Percentiles rank a stretch among this genome's conserved stretches.
Evolutionary conservation across 1,140 invertebrate species (phyloP).

Genomic region (Zaprionus africanus): DNA sequence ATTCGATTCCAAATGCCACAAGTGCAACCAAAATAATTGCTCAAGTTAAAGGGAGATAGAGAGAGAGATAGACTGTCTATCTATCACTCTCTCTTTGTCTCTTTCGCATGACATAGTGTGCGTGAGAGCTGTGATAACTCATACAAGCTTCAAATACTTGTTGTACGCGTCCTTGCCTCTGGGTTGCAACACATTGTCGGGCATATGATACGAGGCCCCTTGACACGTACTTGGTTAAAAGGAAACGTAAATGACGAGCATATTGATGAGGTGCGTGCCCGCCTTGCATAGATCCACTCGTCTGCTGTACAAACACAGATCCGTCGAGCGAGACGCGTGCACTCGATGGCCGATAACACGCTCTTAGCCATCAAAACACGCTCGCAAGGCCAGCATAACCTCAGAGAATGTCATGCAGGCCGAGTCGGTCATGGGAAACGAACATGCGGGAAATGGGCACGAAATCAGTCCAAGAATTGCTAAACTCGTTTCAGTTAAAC

Average conservation of each 20-base stretch:
- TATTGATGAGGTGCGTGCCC: conserved; percentile 77
- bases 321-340: neutral
- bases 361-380: conserved; percentile 70
- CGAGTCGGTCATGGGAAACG: conserved; percentile 39
- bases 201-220: conserved; percentile 44
- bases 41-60: conserved; percentile 41
- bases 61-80: neutral
- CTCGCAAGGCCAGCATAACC: conserved; percentile 47
- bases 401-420: conserved; percentile 37
- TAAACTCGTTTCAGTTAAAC: neutral
- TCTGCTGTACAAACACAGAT: conserved; percentile 61
- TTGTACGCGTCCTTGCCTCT: conserved; percentile 46
- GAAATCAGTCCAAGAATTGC: neutral
- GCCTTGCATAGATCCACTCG: conserved; percentile 53
- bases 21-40: conserved; percentile 70
- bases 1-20: conserved; percentile 52
- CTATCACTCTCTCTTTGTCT: too few species aligned
- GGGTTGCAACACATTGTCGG: conserved; percentile 30
- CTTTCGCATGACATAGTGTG: neutral
- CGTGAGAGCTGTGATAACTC: conserved; percentile 61
- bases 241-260: conserved; percentile 78
- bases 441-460: neutral
- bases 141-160: conserved; percentile 67
- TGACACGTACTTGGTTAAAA: conserved; percentile 82
- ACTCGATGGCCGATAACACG: conserved; percentile 71